phyloP scores from a whole-genome alignment of 2,797 vertebrate species.

The Australoheros facetus region DNA sequence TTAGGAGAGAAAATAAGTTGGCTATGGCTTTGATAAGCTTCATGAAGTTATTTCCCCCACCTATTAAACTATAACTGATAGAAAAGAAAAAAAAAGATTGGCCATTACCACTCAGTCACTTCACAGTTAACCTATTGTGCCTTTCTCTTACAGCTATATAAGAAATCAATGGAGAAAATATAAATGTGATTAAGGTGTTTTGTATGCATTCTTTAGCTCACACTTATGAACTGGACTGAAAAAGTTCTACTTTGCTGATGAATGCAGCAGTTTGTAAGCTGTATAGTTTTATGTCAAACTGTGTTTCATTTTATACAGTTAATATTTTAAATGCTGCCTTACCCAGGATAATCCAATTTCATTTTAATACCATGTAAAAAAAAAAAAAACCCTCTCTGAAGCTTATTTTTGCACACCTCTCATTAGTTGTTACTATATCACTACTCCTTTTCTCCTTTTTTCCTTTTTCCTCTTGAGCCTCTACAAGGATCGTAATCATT shows the following conservation, averaged over 20 bases:
- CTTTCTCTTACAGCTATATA: background rate
- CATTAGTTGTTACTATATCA: constrained; percentile 47
- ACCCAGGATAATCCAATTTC: constrained; percentile 32
- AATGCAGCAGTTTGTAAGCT: background rate
- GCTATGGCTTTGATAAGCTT: constrained; percentile 52
- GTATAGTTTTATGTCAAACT: background rate
- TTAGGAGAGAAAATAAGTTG: constrained; percentile 43
- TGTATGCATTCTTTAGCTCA: background rate
- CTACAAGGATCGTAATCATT: constrained; percentile 43
- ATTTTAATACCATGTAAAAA: constrained; percentile 1
- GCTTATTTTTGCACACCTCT: constrained; percentile 30
- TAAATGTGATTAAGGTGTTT: background rate
- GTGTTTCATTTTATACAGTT: background rate
- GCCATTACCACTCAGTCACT: constrained; percentile 41
- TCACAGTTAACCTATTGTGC: constrained; percentile 22
- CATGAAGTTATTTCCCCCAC: constrained; percentile 39
- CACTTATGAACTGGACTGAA: background rate
- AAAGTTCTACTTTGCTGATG: too few species aligned
- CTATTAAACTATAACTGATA: constrained; percentile 24
- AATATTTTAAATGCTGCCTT: constrained; percentile 11
- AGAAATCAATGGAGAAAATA: constrained; percentile 17
- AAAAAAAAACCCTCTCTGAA: constrained; percentile 8
- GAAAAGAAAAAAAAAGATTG: constrained; percentile 28
- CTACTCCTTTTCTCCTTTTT: constrained; percentile 7
- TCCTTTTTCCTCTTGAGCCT: constrained; percentile 20